phyloP scores from a whole-genome alignment of 2,113 vertebrate genomes.

The Anser cygnoides region DNA sequence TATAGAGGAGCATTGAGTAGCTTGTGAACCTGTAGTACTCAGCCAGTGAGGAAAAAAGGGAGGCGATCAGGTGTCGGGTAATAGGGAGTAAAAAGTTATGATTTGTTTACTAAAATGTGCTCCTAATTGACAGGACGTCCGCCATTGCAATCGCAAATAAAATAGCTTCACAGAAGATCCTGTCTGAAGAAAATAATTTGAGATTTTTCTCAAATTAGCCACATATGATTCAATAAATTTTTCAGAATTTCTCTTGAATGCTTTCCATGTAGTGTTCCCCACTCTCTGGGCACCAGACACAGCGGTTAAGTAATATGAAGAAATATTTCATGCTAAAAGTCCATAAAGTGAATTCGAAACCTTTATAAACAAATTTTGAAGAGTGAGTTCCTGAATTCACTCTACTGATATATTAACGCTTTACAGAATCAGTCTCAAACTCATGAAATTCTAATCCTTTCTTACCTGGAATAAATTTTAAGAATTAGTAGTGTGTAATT shows the following conservation, averaged over 20 bases:
- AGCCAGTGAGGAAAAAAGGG: too few relatives aligned
- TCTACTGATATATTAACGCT: background rate
- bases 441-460: background rate
- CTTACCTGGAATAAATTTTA: background rate
- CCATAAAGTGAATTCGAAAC: constrained; percentile 1
- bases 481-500: background rate
- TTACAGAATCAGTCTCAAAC: background rate
- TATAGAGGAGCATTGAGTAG: too few relatives aligned
- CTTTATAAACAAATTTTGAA: constrained; percentile 5
- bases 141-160: too few relatives aligned
- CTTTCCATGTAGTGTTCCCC: background rate
- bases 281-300: background rate
- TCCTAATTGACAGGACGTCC: too few relatives aligned
- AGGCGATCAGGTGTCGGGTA: too few relatives aligned
- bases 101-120: too few relatives aligned
- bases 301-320: background rate
- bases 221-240: background rate
- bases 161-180: too few relatives aligned
- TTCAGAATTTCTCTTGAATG: background rate
- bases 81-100: too few relatives aligned
- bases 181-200: too few relatives aligned
- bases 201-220: background rate
- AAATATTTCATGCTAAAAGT: background rate
- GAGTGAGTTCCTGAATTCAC: background rate
- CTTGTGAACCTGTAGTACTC: too few relatives aligned